phyloP scores from a whole-genome alignment of 1,140 invertebrate genomes.

The Brachionus manjavacas region DNA sequence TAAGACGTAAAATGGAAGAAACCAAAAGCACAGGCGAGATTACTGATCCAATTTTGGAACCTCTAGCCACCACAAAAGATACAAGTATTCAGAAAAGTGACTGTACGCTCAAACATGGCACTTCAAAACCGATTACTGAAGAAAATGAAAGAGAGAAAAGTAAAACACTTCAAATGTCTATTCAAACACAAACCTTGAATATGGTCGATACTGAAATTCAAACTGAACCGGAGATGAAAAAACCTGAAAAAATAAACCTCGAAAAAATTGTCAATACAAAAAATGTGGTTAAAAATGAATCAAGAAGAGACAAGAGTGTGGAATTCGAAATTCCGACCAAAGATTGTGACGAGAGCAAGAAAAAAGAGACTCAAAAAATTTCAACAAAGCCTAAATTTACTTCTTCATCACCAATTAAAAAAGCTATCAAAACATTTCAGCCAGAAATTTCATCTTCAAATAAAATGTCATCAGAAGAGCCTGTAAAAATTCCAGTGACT shows the following conservation, averaged over 20 bases:
- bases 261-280: neutral
- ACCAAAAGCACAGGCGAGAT: neutral
- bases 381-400: neutral
- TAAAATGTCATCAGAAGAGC: neutral
- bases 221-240: neutral
- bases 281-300: neutral
- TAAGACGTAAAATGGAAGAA: constrained; percentile 48
- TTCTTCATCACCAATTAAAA: neutral
- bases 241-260: neutral
- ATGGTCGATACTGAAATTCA: neutral
- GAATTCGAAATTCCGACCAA: constrained; percentile 23
- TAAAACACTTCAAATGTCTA: neutral
- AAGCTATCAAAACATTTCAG: neutral
- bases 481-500: neutral
- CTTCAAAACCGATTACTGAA: neutral
- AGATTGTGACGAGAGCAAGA: neutral
- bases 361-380: neutral
- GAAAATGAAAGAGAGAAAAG: neutral
- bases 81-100: neutral
- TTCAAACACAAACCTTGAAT: constrained; percentile 21
- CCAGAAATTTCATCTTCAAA: neutral
- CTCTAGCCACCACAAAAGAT: neutral
- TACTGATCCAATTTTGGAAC: neutral
- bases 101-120: neutral
- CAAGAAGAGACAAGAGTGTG: neutral